phyloP scores from a whole-genome alignment of 2,113 vertebrate species.

The Oncorhynchus keta region DNA sequence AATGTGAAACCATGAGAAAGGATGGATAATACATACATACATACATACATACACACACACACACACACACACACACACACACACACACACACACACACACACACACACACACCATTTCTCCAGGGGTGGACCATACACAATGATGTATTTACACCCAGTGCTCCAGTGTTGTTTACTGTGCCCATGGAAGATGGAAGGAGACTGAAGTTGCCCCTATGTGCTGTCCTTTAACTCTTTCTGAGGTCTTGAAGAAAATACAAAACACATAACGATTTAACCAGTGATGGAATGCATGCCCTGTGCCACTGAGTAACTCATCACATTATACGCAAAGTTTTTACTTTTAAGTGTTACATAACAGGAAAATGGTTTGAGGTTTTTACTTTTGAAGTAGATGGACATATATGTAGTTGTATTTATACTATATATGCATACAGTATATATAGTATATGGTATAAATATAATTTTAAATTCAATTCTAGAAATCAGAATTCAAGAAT shows the following conservation, averaged over 20 bases:
- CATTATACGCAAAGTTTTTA: conserved; percentile 54
- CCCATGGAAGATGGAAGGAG: conserved; percentile 53
- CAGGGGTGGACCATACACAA: conserved; percentile 8
- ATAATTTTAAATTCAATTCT: conserved; percentile 29
- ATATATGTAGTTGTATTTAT: conserved; percentile 62
- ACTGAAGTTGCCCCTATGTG: conserved; percentile 45
- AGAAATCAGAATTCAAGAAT: background rate
- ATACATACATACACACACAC: no score
- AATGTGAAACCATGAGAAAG: conserved; percentile 73
- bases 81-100: conserved; percentile 29
- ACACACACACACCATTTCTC: background rate
- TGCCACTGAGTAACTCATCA: conserved; percentile 53
- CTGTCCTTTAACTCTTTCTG: conserved; percentile 49
- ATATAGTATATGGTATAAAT: conserved; percentile 54
- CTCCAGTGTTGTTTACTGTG: conserved; percentile 64
- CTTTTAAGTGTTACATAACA: conserved; percentile 44
- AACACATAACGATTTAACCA: conserved; percentile 60
- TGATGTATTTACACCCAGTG: conserved; percentile 71
- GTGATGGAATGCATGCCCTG: conserved; percentile 73
- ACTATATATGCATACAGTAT: conserved; percentile 66
- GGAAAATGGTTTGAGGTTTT: conserved; percentile 48
- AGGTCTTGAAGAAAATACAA: conserved; percentile 67
- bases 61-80: no score
- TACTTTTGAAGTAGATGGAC: conserved; percentile 44
- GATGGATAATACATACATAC: background rate